A percentile compares a stretch with the other conserved stretches of the same genome.
Conservation (phyloP, 2,113 vertebrate genomes). For the Vanacampus margaritifer region DNA sequence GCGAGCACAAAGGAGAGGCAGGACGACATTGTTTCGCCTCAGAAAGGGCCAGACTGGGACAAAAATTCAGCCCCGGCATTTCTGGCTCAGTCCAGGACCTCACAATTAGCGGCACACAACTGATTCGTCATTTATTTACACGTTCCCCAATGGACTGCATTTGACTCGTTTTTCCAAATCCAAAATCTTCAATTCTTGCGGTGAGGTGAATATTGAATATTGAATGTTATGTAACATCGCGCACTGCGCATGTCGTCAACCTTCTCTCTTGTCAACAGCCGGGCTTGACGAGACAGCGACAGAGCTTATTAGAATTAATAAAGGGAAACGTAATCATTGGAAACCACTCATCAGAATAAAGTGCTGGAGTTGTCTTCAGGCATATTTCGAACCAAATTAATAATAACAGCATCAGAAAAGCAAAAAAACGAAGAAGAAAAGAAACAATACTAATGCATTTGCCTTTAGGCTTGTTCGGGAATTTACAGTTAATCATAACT, state of each 20-base stretch:
- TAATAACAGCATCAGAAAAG: no score
- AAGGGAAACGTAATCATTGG: background rate
- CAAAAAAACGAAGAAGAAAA: no score
- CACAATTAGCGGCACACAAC: background rate
- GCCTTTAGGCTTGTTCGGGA: no score
- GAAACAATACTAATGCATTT: no score
- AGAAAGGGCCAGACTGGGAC: background rate
- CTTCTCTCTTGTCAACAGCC: no score
- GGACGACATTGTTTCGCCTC: conserved; percentile 18
- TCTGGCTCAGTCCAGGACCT: background rate
- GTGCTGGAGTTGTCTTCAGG: no score
- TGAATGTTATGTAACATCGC: background rate
- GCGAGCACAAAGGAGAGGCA: conserved; percentile 29
- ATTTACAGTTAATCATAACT: no score
- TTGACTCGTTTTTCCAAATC: background rate
- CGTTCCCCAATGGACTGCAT: background rate
- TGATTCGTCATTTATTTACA: background rate
- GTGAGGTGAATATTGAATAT: background rate
- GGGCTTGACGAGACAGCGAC: no score
- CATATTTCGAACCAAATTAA: background rate
- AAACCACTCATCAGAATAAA: background rate
- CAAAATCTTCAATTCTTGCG: background rate
- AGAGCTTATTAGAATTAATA: no score
- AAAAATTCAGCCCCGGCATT: background rate
- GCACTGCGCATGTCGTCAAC: background rate